These are phyloP conservation scores for Lepus timidus DNA, from an alignment of 2,113 vertebrate species.

Conservation along the genomic window DNA sequence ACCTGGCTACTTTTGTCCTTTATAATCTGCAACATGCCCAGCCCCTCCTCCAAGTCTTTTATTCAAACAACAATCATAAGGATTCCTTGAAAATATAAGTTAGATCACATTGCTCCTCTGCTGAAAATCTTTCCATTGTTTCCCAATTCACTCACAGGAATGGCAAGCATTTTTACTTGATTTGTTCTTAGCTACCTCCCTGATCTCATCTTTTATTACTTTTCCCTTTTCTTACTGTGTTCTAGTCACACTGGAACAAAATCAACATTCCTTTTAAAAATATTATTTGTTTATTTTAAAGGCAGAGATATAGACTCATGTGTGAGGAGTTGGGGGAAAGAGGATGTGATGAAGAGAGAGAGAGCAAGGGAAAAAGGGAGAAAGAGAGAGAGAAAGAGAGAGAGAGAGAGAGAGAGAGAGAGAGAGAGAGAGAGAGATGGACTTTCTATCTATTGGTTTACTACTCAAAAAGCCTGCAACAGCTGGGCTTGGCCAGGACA, in stretches of 20 bases:
- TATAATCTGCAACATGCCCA: neutral
- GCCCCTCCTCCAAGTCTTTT: neutral
- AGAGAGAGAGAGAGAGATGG: too few species aligned
- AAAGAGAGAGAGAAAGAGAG: too few species aligned
- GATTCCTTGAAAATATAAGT: constrained; percentile 11
- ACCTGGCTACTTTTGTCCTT: constrained; percentile 22
- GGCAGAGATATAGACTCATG: too few species aligned
- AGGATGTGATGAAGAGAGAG: too few species aligned
- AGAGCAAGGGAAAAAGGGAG: too few species aligned
- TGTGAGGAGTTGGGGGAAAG: too few species aligned
- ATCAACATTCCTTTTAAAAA: neutral
- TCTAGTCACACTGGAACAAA: neutral
- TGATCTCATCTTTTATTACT: neutral
- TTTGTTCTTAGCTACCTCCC: neutral
- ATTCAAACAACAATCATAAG: constrained; percentile 7
- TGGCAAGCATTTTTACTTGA: neutral
- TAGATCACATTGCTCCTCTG: neutral
- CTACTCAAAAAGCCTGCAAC: too few species aligned
- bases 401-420: too few species aligned
- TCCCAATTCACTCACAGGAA: neutral
- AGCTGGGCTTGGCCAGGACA: too few species aligned
- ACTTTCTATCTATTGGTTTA: too few species aligned
- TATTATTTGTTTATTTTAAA: too few species aligned
- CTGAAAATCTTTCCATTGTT: neutral
- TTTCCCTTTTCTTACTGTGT: constrained; percentile 1